phyloP scores from a whole-genome alignment of 1,140 invertebrate genomes.

The Diuraphis noxia region DNA sequence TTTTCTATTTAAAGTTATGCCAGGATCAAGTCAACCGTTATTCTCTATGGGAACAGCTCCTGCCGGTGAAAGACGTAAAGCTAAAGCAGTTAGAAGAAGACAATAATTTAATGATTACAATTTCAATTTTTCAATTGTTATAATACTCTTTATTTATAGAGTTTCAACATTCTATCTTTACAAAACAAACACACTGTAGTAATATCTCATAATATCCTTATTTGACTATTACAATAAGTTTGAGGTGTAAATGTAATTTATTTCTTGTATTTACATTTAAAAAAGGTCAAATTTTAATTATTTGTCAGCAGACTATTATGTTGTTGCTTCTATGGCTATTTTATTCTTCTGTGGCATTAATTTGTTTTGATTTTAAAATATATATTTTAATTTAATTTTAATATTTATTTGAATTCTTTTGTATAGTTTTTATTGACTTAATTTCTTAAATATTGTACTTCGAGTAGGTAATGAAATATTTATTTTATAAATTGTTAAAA shows the following conservation, averaged over 20 bases:
- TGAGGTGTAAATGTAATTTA: background rate
- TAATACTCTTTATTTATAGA: background rate
- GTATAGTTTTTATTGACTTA: background rate
- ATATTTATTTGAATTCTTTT: background rate
- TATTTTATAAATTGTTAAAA: background rate
- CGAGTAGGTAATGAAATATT: background rate
- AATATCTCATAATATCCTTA: background rate
- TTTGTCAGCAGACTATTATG: background rate
- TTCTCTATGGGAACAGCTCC: slow-evolving; percentile 30
- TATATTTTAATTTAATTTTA: background rate
- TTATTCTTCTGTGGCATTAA: background rate
- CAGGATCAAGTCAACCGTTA: slow-evolving; percentile 40
- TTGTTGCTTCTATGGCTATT: background rate
- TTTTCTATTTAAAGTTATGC: background rate
- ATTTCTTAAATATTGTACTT: background rate
- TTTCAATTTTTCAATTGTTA: background rate
- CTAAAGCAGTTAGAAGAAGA: slow-evolving; percentile 40
- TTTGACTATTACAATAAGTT: background rate
- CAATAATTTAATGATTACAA: background rate
- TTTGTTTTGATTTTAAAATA: background rate
- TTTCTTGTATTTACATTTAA: background rate
- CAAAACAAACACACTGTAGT: background rate
- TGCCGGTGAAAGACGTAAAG: slow-evolving; percentile 28
- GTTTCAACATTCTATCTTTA: background rate
- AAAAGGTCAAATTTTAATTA: background rate